Base-by-base conservation (phyloP, 2,888 invertebrate species). In the Tetragnatha montana region DNA sequence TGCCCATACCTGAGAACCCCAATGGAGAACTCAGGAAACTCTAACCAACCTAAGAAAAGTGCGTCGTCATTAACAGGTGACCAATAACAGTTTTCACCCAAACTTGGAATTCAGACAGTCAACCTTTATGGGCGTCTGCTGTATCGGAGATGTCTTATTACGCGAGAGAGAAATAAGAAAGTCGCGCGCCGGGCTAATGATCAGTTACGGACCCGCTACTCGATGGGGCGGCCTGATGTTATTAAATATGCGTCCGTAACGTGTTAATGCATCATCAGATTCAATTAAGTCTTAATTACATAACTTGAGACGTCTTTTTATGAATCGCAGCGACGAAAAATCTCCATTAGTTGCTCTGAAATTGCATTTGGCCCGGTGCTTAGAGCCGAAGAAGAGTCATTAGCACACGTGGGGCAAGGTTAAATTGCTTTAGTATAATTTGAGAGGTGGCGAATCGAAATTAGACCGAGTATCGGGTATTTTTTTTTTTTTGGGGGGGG, bases 191-290 rank as follows among this genome's bases (percentile, higher is more conserved):
- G 60, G 17, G 60, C 60, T 60, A 60, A 60, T 60, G 60, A 60
- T 60, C 60, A 60, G 17, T 60, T 12, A 17, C 12, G 4, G 60
- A 8, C 4, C 60, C 17, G 60, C 12, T 17, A 17, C 17, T 10
- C 12, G 60, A 60, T 17, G 17, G 8, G 60, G 60, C 12, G 17
- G 12, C 17, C 60, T 60, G 14, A 60, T 10, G 60, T 60, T 60
- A 60, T 60, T 60, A 60, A 60, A 60, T 60, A 60, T 60, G 12
- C 60, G 60, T 60, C 60, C 60, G 60, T 60, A 60, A 60, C 60
- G 60, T 60, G 60, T 60, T 60, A 60, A 60, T 60, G 60, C 60
- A 60, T 60, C 60, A 60, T 60, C 60, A 60, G 60, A 60, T 60
- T 60, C 60, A 60, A 60, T 60, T 60, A 60, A 60, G 60, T 17